Evolutionary conservation across 2,888 invertebrate species (phyloP).

Genomic region (Chymomyza amoena): DNA sequence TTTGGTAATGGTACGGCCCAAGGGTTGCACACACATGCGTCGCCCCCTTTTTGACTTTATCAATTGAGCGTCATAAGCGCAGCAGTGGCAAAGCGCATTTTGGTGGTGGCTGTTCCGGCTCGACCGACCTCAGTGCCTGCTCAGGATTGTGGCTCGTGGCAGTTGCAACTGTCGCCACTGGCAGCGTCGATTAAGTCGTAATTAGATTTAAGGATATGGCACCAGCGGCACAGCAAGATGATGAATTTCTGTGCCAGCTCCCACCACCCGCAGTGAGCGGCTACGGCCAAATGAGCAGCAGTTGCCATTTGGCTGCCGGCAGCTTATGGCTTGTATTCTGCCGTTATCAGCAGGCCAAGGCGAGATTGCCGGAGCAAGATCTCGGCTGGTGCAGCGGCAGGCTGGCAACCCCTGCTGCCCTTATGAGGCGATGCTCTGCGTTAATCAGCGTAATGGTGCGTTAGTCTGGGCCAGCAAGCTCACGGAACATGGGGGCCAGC

Average conservation of each 20-base stretch:
- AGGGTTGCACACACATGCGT: conserved; percentile 13
- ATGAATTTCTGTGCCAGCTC: conserved; percentile 67
- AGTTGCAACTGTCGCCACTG: conserved; percentile 74
- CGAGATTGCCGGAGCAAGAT: conserved; percentile 27
- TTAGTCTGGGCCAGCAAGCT: conserved; percentile 35
- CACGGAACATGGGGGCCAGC: conserved; percentile 41
- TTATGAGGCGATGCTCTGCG: conserved; percentile 53
- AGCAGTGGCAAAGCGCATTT: conserved; percentile 22
- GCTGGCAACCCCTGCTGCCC: neutral
- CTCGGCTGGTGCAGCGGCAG: conserved; percentile 28
- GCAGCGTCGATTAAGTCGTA: conserved; percentile 78
- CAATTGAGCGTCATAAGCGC: conserved; percentile 75
- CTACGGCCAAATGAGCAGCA: conserved; percentile 69
- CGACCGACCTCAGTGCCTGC: conserved; percentile 45
- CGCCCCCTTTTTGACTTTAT: conserved; percentile 72
- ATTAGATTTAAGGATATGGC: conserved; percentile 79
- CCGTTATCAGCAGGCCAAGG: conserved; percentile 63
- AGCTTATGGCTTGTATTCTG: conserved; percentile 49
- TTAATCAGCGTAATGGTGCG: conserved; percentile 77
- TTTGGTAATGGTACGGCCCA: neutral
- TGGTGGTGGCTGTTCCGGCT: conserved; percentile 41
- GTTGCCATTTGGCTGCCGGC: conserved; percentile 36
- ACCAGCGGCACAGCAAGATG: conserved; percentile 76
- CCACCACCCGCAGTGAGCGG: neutral
- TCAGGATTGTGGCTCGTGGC: neutral